A percentile compares a stretch with the other conserved stretches of the same genome.
phyloP scores from a whole-genome alignment of 2,888 invertebrate genomes.

The Platerodrilus igneus region DNA sequence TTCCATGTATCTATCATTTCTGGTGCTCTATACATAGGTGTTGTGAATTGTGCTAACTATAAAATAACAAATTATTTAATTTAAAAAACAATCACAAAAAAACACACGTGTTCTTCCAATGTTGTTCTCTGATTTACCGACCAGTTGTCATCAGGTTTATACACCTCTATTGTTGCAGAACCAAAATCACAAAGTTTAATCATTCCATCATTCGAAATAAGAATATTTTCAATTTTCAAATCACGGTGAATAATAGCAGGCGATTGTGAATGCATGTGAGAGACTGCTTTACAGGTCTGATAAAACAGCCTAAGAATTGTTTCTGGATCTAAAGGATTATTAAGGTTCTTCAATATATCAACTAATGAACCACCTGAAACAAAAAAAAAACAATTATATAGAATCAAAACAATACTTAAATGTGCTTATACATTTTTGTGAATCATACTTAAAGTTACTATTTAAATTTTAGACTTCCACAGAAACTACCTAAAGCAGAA shows the following conservation, averaged over 20 bases:
- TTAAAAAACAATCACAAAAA: too few relatives aligned
- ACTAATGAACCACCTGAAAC: conserved; percentile 64
- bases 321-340: conserved; percentile 59
- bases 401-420: too few relatives aligned
- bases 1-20: conserved; percentile 98
- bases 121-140: conserved; percentile 84
- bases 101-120: conserved; percentile 94
- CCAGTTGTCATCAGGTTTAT: conserved; percentile 85
- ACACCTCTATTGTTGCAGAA: conserved; percentile 81
- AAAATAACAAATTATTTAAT: conserved; percentile 5
- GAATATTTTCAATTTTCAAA: conserved; percentile 92
- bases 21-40: conserved; percentile 95
- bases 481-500: too few relatives aligned
- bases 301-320: conserved; percentile 82
- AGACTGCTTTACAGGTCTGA: conserved; percentile 84
- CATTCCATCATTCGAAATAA: conserved; percentile 77
- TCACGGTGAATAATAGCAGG: conserved; percentile 94
- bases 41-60: conserved; percentile 72
- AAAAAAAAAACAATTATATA: conserved; percentile 20
- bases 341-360: conserved; percentile 59
- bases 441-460: too few relatives aligned
- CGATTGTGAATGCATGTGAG: conserved; percentile 87
- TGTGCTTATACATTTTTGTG: too few relatives aligned
- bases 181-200: conserved; percentile 98
- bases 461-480: too few relatives aligned